Evolutionary conservation across 2,113 vertebrate species (phyloP).

Genomic region (Ceyx cyanopectus): DNA sequence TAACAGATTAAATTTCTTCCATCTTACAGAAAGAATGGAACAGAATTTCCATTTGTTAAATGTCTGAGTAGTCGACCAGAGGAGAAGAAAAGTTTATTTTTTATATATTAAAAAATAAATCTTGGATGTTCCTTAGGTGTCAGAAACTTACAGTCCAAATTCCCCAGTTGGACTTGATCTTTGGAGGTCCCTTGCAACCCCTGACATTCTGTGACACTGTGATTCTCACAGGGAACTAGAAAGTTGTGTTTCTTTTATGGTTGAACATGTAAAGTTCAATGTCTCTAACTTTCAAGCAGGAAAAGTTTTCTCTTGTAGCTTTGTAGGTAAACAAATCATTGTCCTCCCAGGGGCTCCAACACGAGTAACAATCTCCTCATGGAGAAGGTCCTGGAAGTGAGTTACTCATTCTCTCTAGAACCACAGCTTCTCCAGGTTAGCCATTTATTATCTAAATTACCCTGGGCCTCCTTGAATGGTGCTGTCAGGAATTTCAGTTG

Average conservation of each 20-base stretch:
- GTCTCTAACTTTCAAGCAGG: not conserved
- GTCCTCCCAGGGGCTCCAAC: not conserved
- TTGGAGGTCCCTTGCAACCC: too few species aligned
- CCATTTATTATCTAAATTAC: not conserved
- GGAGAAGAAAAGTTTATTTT: not conserved
- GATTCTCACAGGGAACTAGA: not conserved
- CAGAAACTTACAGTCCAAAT: not conserved
- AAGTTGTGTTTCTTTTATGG: not conserved
- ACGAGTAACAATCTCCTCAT: not conserved
- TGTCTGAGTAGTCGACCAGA: not conserved
- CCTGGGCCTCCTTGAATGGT: not conserved
- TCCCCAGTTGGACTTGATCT: not conserved
- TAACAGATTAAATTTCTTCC: not conserved
- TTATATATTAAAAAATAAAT: not conserved
- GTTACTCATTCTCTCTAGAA: not conserved
- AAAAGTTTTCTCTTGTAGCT: not conserved
- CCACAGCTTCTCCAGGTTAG: not conserved
- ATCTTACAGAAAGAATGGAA: not conserved
- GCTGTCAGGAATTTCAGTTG: not conserved
- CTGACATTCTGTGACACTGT: too few species aligned
- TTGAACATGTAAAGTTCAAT: not conserved
- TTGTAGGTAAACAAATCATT: not conserved
- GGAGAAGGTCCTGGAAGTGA: not conserved
- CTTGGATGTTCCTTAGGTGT: not conserved
- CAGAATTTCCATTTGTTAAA: not conserved